Conservation (phyloP, 2,113 vertebrate species). For the Tragulus kanchil region DNA sequence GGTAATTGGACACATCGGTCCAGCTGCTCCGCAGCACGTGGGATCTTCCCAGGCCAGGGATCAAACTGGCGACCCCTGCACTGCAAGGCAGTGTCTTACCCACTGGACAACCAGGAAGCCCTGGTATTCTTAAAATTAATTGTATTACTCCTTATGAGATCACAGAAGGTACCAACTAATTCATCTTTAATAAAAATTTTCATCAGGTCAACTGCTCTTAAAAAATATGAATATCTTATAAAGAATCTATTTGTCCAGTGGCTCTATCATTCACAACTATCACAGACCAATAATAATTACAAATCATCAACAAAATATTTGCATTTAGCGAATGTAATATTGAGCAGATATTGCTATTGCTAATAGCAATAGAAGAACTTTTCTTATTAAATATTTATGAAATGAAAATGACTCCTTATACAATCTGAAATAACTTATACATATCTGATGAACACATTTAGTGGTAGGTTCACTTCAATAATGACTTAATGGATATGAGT, state of each 20-base stretch:
- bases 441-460: not conserved
- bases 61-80: no score
- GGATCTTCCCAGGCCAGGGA: no score
- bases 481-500: not conserved
- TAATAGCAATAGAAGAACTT: not conserved
- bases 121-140: no score
- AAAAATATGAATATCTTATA: not conserved
- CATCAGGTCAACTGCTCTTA: not conserved
- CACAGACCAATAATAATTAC: not conserved
- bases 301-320: not conserved
- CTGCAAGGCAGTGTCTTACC: no score
- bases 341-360: not conserved
- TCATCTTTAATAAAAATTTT: not conserved
- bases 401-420: not conserved
- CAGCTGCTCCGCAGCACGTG: no score
- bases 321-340: not conserved
- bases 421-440: not conserved
- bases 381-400: not conserved
- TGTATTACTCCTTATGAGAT: not conserved
- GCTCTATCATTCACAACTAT: not conserved
- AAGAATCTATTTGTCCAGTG: not conserved
- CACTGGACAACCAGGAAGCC: no score
- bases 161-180: not conserved
- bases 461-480: not conserved
- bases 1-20: no score